Percentiles rank a stretch among this genome's conserved stretches.
Evolutionary conservation across 2,888 invertebrate genomes (phyloP).

Genomic region (Lutraria lutraria): DNA sequence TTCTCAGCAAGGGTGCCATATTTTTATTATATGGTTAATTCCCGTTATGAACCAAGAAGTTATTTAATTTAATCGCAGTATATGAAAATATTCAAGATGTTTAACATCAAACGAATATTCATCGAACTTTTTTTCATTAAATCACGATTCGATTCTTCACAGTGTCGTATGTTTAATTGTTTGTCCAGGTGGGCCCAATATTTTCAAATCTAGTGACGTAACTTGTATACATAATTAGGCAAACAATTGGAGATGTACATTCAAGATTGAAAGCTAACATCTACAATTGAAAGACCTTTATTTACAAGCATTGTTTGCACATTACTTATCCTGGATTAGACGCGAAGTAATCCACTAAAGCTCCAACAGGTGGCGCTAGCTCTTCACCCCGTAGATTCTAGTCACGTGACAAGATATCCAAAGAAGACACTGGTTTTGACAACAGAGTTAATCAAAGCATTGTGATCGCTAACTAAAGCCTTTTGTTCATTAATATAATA

Average conservation of each 20-base stretch:
- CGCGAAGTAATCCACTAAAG: conserved; percentile 48
- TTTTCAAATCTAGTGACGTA: conserved; percentile 26
- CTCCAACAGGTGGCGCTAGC: conserved; percentile 51
- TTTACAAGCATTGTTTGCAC: conserved; percentile 13
- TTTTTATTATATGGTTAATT: neutral
- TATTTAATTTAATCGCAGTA: neutral
- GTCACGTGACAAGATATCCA: neutral
- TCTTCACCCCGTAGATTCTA: neutral
- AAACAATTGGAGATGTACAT: conserved; percentile 30
- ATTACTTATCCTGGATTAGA: conserved; percentile 51
- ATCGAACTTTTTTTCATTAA: conserved; percentile 12
- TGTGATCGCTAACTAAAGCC: neutral
- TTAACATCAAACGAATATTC: conserved; percentile 4
- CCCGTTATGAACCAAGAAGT: neutral
- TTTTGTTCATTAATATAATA: conserved; percentile 32
- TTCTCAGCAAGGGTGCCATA: neutral
- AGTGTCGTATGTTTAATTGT: conserved; percentile 16
- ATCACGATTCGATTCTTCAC: conserved; percentile 11
- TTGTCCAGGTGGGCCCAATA: conserved; percentile 50
- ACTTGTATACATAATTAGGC: conserved; percentile 45
- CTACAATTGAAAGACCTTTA: conserved; percentile 12
- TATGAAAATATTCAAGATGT: neutral
- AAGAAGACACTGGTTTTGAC: conserved; percentile 18
- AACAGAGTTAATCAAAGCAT: conserved; percentile 1
- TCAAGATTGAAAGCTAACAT: neutral